Base-by-base conservation (phyloP, 2,888 invertebrate species). In the Leptura quadrifasciata region DNA sequence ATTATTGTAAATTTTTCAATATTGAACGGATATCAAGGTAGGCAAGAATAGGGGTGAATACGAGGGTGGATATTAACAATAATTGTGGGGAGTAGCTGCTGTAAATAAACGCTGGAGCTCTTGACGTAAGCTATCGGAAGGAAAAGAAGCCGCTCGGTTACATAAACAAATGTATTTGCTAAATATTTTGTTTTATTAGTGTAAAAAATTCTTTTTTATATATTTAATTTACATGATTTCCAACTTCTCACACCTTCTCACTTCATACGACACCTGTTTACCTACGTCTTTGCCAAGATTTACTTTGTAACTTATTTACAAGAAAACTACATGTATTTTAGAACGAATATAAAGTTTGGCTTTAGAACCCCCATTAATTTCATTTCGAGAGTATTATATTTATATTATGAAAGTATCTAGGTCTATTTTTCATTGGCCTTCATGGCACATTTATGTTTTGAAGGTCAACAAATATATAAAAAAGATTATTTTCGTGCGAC, bases 241-340 rank as follows among this genome's bases (percentile, higher is more conserved):
- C 75, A 78, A 75, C 47, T 72, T 70, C n/a, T n/a, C 73, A 73
- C 75, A 75, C 75, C 75, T 73, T 21, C 61, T 74, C 20, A 67
- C 52, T 61, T 55, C 27, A 73, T 68, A n/a, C 60, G 58, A 58
- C 75, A 75, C 75, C 75, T 75, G 75, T 70, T 75, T 74, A 60
- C 54, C 60, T 6, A 27, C 58, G 10, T 10, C 21, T 58, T 57
- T 74, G 74, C 74, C 74, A 74, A 74, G 31, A 68, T 60, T 2
- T 27, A 52, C 70, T 70, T 60, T 70, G 60, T 27, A 70, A 20
- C 70, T n/a, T 70, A 70, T 61, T 70, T 70, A 70, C 70, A 61
- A 52, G 70, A 58, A 65, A 65, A 47, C 52, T 65, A 52, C 47
- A 20, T 24, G 47, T 70, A 70, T 70, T 70, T 60, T 70, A 70